phyloP scores from a whole-genome alignment of 2,113 vertebrate species.

The Verasper variegatus region DNA sequence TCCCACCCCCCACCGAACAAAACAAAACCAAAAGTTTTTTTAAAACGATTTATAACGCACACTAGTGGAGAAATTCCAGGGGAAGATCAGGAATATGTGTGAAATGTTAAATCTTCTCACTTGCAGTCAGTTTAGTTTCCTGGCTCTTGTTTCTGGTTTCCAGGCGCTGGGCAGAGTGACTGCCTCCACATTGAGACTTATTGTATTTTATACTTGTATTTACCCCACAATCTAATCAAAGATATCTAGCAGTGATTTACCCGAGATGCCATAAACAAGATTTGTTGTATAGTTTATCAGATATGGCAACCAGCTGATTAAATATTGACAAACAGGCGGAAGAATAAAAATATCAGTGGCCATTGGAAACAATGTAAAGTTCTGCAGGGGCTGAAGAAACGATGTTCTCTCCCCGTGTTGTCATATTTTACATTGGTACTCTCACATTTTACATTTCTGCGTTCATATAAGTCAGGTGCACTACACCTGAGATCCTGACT shows the following conservation, averaged over 20 bases:
- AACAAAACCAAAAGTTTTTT: not conserved
- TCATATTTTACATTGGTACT: not conserved
- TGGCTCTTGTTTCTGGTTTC: not conserved
- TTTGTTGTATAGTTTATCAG: not conserved
- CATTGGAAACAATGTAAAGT: constrained; percentile 3
- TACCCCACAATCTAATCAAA: not conserved
- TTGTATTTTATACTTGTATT: not conserved
- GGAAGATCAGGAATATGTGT: not conserved
- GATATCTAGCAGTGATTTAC: not conserved
- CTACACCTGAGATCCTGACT: constrained; percentile 46
- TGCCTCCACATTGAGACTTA: not conserved
- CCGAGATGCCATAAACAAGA: not conserved
- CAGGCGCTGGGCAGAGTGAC: not conserved
- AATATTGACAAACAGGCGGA: not conserved
- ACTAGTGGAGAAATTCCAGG: not conserved
- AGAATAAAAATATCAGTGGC: not conserved
- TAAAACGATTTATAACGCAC: not conserved
- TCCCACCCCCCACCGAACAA: too few species aligned
- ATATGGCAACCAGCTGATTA: constrained; percentile 8
- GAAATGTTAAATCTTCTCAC: not conserved
- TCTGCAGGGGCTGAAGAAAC: not conserved
- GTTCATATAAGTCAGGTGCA: constrained; percentile 54
- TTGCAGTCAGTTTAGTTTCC: not conserved
- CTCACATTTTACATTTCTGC: not conserved
- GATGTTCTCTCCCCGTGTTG: not conserved